Evolutionary conservation across 2,888 invertebrate species (phyloP).

Genomic region (Dicroscelio sp.): DNA sequence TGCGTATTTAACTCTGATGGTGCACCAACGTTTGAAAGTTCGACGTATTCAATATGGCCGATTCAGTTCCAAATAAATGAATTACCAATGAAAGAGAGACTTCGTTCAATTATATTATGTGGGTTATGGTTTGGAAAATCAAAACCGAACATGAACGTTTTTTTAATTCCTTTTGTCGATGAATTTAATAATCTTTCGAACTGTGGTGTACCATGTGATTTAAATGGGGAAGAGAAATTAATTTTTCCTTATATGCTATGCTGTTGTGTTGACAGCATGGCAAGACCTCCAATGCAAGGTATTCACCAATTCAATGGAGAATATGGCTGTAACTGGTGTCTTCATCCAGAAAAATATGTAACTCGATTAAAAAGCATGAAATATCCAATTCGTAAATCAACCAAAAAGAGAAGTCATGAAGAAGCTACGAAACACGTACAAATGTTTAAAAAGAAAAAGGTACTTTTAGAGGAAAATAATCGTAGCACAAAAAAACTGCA

Average conservation of each 20-base stretch:
- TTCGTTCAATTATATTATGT: not conserved
- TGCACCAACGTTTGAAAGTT: not conserved
- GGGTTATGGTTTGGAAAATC: not conserved
- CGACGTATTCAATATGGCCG: not conserved
- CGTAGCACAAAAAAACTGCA: not conserved
- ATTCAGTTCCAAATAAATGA: not conserved
- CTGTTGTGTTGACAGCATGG: slow-evolving; percentile 1
- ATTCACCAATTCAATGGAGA: slow-evolving; percentile 8
- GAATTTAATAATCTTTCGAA: not conserved
- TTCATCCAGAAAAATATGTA: not conserved
- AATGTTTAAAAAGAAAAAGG: not conserved
- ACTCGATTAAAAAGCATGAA: not conserved
- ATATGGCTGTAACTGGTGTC: slow-evolving; percentile 4
- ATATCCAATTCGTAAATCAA: not conserved
- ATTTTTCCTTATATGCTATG: not conserved
- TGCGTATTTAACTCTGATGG: not conserved
- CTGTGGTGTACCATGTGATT: not conserved
- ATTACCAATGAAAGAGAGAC: not conserved
- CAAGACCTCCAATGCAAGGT: not conserved
- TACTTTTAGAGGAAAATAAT: not conserved
- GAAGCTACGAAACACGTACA: not conserved
- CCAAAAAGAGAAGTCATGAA: not conserved
- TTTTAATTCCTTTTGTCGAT: not conserved
- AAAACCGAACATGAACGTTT: not conserved
- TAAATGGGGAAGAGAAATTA: not conserved